These are phyloP conservation scores for Astreopora myriophthalma DNA, from an alignment of 64 coral and sea anemone species.

Conservation along the genomic window DNA sequence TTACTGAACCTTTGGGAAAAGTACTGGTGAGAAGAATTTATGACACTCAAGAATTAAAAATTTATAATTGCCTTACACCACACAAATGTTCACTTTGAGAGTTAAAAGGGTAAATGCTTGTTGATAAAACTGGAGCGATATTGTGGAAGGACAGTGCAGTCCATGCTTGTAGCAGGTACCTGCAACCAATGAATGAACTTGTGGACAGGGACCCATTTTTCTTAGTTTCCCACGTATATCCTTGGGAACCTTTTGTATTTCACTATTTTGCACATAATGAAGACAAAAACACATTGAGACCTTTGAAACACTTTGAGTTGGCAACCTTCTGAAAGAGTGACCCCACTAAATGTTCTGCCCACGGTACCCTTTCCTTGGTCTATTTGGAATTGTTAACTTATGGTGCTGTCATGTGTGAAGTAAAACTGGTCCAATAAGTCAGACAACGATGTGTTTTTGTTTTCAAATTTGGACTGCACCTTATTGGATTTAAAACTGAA, in stretches of 20 bases:
- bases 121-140: background rate
- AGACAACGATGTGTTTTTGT: conserved; percentile 22
- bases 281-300: conserved; percentile 39
- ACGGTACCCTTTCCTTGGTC: background rate
- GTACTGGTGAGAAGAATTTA: background rate
- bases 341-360: background rate
- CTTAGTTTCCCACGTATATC: background rate
- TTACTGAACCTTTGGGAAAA: background rate
- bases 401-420: background rate
- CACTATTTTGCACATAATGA: background rate
- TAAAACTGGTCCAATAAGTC: conserved; percentile 50
- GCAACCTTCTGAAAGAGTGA: background rate
- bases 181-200: background rate
- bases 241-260: background rate
- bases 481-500: background rate
- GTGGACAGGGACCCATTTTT: background rate
- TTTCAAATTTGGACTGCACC: background rate
- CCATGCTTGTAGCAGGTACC: conserved; percentile 22
- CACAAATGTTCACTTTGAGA: background rate
- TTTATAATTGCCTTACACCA: no score
- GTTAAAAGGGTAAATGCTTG: background rate
- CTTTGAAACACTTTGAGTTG: background rate
- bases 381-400: background rate
- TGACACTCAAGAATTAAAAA: background rate
- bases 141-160: background rate